Evolutionary conservation across 2,113 vertebrate species (phyloP), one percentile per base, ranked within the genome.

Genomic region (Leucosticte australis): DNA sequence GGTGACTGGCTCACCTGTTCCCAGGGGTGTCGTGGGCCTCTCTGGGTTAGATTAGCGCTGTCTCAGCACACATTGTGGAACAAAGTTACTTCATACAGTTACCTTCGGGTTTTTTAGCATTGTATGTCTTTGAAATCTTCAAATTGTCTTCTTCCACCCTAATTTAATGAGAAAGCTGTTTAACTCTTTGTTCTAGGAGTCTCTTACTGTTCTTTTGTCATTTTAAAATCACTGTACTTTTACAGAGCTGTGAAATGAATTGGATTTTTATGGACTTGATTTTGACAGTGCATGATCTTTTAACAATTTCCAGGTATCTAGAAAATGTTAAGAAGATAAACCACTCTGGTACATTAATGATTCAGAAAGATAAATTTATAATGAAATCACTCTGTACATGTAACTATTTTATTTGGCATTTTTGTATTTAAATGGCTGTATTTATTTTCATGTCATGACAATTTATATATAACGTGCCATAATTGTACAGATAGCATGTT

Each of bases 391-490:
- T 95, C 87, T 95, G 69, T 91, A 95, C 83, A 81, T 93, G 95
- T 95, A 91, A 97, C 90, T 95, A 97, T 97, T 98, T 98, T 96
- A 92, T 98, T 97, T 96, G 91, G 95, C 97, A 95, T 98, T 99
- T 97, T 99, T 98, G 97, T 99, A 98, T 98, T 98, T 98, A 98
- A 98, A 98, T 97, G 87, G 92, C 97, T 97, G 94, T 98, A 98
- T 99, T 99, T 99, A 99, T 99, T 99, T 98, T 98, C 96, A 98
- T 97, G 96, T 97, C 97, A 98, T 96, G 96, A 97, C 97, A 97
- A 97, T 97, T 97, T 97, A 97, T 95, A 96, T 95, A 96, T 96
- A 97, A 97, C 94, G 94, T 97, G 96, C 95, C 95, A 96, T 96
- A 94, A 97, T 74, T 98, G 98, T 98, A 97, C 93, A 98, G 95